Percentiles rank a stretch among this genome's conserved stretches.
Evolutionary conservation across 2,888 invertebrate genomes (phyloP).

Genomic region (Seira sanloemensis): DNA sequence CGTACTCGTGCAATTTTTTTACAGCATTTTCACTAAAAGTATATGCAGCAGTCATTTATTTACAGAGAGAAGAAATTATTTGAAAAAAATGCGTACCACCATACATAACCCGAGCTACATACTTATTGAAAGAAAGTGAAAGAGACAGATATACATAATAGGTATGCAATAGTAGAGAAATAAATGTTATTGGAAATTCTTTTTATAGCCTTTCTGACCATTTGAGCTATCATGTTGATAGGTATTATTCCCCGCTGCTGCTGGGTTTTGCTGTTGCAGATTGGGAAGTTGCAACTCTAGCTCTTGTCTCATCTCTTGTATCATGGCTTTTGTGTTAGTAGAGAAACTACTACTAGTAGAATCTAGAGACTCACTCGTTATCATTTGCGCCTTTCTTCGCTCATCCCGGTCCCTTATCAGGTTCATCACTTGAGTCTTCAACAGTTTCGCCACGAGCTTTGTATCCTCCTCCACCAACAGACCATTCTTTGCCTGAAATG

Average conservation of each 20-base stretch:
- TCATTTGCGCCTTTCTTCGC: slow-evolving; percentile 75
- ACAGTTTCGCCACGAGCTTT: slow-evolving; percentile 91
- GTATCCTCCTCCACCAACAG: slow-evolving; percentile 97
- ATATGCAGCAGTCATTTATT: too few species aligned
- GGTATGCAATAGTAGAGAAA: too few species aligned
- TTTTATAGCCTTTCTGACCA: slow-evolving; percentile 61
- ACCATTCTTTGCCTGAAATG: slow-evolving; percentile 86
- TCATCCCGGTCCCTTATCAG: slow-evolving; percentile 82
- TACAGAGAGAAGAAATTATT: not conserved
- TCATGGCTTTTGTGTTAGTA: slow-evolving; percentile 20
- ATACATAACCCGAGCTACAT: too few species aligned
- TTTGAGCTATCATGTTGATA: slow-evolving; percentile 44
- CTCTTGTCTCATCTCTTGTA: slow-evolving; percentile 33
- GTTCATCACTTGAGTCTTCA: slow-evolving; percentile 90
- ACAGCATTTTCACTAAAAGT: too few species aligned
- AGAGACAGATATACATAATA: too few species aligned
- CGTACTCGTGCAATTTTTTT: too few species aligned
- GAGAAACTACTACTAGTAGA: not conserved
- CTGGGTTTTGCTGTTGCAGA: slow-evolving; percentile 5
- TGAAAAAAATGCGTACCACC: not conserved
- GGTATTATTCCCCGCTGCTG: not conserved
- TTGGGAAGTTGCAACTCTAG: slow-evolving; percentile 33
- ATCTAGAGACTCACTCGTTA: slow-evolving; percentile 54
- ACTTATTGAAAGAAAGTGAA: too few species aligned
- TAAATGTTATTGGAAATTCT: too few species aligned